phyloP scores from a whole-genome alignment of 2,113 vertebrate species.

The Callorhinus ursinus region DNA sequence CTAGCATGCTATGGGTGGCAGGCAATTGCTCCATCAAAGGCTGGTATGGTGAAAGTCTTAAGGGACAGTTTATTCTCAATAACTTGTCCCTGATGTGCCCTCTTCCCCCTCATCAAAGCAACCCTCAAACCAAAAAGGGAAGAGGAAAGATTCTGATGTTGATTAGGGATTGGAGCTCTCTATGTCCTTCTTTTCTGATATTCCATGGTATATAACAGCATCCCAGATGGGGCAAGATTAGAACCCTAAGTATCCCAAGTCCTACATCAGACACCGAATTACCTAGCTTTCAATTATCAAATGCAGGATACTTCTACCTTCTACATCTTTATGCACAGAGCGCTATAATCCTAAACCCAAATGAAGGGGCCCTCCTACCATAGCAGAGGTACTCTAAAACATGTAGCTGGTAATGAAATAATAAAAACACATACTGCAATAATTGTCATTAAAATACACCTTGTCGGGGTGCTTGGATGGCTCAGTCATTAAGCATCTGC shows the following conservation, averaged over 20 bases:
- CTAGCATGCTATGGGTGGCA: background rate
- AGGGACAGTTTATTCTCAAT: background rate
- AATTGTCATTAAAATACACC: background rate
- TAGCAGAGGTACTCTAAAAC: background rate
- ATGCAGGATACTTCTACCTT: background rate
- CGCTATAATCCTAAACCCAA: background rate
- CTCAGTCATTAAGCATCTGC: no score
- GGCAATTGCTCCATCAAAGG: background rate
- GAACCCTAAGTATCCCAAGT: background rate
- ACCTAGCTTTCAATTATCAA: background rate
- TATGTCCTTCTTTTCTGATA: background rate
- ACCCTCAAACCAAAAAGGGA: background rate
- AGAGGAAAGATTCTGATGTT: background rate
- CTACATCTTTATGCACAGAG: background rate
- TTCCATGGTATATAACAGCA: background rate
- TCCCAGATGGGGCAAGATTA: no score
- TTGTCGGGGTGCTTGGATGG: background rate
- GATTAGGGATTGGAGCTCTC: accelerated
- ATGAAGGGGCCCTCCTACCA: background rate
- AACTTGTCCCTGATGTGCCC: background rate
- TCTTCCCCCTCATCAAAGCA: background rate
- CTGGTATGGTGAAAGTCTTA: background rate
- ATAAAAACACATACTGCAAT: background rate
- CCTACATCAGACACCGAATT: background rate
- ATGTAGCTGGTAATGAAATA: background rate